phyloP scores from a whole-genome alignment of 2,113 vertebrate genomes.

The Probosciger aterrimus region DNA sequence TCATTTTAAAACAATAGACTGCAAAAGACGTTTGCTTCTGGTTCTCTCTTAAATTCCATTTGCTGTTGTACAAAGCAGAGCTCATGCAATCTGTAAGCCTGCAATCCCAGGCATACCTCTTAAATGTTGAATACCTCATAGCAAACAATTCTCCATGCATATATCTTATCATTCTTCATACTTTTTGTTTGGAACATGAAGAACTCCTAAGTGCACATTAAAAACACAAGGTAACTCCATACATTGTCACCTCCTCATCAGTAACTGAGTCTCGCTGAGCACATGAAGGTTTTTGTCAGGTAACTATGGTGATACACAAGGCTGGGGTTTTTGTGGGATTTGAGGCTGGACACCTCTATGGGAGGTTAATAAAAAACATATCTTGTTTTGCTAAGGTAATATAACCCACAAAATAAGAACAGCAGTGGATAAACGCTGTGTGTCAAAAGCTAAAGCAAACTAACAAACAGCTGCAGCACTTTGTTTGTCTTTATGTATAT shows the following conservation, averaged over 20 bases:
- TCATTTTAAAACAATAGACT: not conserved
- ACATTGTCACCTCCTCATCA: not conserved
- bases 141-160: not conserved
- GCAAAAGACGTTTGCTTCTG: not conserved
- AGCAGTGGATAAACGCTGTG: not conserved
- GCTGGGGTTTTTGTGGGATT: not conserved
- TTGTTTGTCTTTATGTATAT: not conserved
- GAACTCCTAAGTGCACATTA: not conserved
- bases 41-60: not conserved
- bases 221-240: not conserved
- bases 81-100: not conserved
- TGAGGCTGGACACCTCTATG: not conserved
- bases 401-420: not conserved
- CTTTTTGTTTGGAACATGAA: not conserved
- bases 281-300: not conserved
- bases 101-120: not conserved
- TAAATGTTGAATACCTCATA: not conserved
- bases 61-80: not conserved
- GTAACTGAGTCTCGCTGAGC: not conserved
- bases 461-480: not conserved
- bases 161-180: not conserved
- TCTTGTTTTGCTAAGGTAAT: not conserved
- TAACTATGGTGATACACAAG: not conserved
- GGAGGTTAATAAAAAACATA: not conserved
- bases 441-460: not conserved